These are phyloP conservation scores for Talpa occidentalis DNA, from an alignment of 2,113 vertebrate genomes.

Conservation along the genomic window DNA sequence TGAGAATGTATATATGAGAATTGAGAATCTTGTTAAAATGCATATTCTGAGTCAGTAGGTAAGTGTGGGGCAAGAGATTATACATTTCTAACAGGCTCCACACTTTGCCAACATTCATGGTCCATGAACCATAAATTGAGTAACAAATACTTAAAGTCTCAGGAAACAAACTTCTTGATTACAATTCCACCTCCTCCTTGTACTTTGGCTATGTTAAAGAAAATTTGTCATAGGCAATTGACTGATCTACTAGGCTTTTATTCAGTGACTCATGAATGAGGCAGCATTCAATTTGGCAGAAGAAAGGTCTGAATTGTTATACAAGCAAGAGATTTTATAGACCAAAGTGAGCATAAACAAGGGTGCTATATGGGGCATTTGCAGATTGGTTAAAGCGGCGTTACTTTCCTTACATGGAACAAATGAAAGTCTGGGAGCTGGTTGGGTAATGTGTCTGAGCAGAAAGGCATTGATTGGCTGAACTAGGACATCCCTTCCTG, in stretches of 20 bases:
- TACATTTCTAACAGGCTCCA: neutral
- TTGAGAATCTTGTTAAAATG: neutral
- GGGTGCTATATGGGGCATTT: neutral
- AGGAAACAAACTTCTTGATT: neutral
- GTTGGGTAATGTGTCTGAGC: neutral
- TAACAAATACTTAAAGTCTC: neutral
- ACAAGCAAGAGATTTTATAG: neutral
- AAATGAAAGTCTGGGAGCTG: neutral
- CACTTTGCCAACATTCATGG: neutral
- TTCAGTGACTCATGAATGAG: neutral
- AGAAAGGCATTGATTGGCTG: neutral
- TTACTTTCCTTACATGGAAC: neutral
- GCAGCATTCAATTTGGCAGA: neutral
- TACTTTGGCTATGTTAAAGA: constrained; percentile 17
- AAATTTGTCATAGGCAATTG: neutral
- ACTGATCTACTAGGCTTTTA: neutral
- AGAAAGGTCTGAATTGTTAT: neutral
- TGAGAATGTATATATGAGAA: neutral
- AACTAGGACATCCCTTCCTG: neutral
- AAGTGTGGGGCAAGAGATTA: neutral
- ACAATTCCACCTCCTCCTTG: neutral
- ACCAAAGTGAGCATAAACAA: neutral
- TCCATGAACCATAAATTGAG: neutral
- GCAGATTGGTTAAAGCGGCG: neutral
- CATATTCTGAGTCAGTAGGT: neutral